A percentile compares a stretch with the other conserved stretches of the same genome.
Conservation (phyloP, 2,888 invertebrate species). For the Ochropleura plecta region DNA sequence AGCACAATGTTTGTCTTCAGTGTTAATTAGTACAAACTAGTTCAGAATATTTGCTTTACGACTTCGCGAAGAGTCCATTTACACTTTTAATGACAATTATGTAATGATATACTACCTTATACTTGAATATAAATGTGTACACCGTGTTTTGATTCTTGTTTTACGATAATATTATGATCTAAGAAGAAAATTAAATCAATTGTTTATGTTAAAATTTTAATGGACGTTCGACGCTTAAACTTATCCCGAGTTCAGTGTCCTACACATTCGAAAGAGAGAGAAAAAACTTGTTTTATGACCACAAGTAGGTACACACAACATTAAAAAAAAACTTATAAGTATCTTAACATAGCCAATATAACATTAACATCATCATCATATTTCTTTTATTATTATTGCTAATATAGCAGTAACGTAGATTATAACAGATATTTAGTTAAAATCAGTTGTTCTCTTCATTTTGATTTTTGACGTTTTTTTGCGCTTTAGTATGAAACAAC, state of each 20-base stretch:
- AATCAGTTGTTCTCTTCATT: not conserved
- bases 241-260: not conserved
- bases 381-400: no score
- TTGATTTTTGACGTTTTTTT: not conserved
- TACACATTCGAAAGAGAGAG: no score
- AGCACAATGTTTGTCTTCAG: not conserved
- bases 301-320: no score
- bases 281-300: no score
- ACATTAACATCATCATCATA: no score
- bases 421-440: not conserved
- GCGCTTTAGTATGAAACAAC: not conserved
- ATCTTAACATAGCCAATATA: no score
- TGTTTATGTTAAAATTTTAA: constrained; percentile 3
- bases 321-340: no score
- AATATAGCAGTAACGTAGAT: not conserved
- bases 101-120: not conserved
- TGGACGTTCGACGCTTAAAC: not conserved
- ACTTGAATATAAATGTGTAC: not conserved
- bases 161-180: constrained; percentile 18
- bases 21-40: not conserved
- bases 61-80: not conserved
- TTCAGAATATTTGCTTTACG: not conserved
- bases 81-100: not conserved
- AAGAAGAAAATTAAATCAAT: constrained; percentile 8
- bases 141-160: not conserved